Evolutionary conservation across 2,113 vertebrate species (phyloP).

Genomic region (Oreochromis spilurus): DNA sequence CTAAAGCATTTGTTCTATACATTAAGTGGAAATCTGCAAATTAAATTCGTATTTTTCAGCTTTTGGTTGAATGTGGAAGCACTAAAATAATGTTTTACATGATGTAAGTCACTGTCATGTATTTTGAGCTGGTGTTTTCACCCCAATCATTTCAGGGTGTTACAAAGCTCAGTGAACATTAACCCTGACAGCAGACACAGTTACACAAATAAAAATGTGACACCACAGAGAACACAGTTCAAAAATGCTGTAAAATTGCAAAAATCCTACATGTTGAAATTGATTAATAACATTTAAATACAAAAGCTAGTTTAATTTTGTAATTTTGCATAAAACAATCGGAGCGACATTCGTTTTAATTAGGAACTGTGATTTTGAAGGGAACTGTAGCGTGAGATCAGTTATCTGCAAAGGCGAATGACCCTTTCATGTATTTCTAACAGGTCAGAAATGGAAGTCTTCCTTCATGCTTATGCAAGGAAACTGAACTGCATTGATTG

Average conservation of each 20-base stretch:
- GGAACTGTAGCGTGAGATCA: neutral
- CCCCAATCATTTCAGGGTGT: neutral
- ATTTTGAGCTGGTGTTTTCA: neutral
- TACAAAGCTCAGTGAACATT: neutral
- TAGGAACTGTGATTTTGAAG: neutral
- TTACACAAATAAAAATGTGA: neutral
- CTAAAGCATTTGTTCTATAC: neutral
- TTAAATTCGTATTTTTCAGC: neutral
- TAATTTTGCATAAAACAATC: neutral
- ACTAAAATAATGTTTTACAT: neutral
- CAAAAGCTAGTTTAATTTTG: neutral
- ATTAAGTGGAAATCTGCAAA: neutral
- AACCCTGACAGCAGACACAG: neutral
- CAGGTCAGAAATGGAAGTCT: neutral
- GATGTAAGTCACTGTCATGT: neutral
- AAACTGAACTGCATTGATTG: neutral
- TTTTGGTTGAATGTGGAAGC: neutral
- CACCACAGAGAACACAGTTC: neutral
- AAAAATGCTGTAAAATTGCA: neutral
- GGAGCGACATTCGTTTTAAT: accelerated
- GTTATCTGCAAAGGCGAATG: neutral
- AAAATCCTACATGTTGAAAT: neutral
- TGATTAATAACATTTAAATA: neutral
- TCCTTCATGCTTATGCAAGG: neutral
- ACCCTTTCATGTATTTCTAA: neutral